Base-by-base conservation (phyloP, 1,140 invertebrate genomes). In the Lucilia cuprina region DNA sequence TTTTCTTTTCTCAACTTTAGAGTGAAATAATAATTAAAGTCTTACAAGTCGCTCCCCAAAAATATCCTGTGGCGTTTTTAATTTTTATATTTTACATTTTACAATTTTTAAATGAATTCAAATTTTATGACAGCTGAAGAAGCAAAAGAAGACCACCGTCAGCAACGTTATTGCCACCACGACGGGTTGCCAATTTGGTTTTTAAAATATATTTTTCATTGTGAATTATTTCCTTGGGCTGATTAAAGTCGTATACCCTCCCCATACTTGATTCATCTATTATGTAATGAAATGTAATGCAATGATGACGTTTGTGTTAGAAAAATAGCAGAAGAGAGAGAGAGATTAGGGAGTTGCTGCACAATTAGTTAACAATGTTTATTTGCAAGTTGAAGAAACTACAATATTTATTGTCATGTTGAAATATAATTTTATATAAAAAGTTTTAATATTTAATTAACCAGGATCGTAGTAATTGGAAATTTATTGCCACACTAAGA, bases 1-100 rank as follows among this genome's bases (percentile, higher is more conserved):
- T 49, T 9, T 49, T 12, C 5, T 49, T n/a, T n/a, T 17, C n/a
- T 65, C 8, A 65, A 65, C n/a, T n/a, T 70, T 10, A 70, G 19
- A 70, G 21, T 60, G 19, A 12, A 70, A 70, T 70, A 70, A 70
- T 70, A 70, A 70, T 70, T 70, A 70, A 70, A 70, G 65, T 70
- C 65, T 70, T 70, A 9, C n/a, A 41, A 41, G 41, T 30, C 25
- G 25, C 41, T 5, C 41, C 17, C 65, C 19, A 21, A 21, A 55
- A 70, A 70, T 70, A 12, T 60, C 65, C 65, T 70, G 65, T 70
- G 65, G 65, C 65, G 65, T 70, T 70, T 70, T 70, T 70, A 19
- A 19, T 21, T 70, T 70, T 30, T 30, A 30, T 30, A n/a, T 30
- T 30, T 70, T 70, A 19, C n/a, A 3, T 70, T 70, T 70, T 10